Percentiles rank a stretch among this genome's conserved stretches.
Conservation (phyloP, 2,888 invertebrate species). For the Dioctria rufipes region DNA sequence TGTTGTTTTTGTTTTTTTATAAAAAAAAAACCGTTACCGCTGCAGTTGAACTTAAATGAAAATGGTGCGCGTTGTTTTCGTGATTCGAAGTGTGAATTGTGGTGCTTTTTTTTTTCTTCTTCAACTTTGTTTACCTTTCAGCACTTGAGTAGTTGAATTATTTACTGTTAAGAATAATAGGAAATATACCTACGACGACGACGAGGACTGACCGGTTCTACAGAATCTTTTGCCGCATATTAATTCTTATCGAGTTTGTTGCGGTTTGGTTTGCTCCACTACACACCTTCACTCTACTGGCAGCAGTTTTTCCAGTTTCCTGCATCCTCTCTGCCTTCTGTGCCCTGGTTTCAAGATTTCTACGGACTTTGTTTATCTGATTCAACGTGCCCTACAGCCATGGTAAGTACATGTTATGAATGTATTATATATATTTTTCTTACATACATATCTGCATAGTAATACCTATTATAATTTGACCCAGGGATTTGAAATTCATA, state of each 20-base stretch:
- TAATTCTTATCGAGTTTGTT: too few relatives aligned
- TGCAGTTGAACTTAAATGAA: neutral
- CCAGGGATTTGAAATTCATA: neutral
- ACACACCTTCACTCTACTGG: neutral
- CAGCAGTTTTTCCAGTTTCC: neutral
- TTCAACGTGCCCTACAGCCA: conserved; percentile 43
- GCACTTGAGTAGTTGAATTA: too few relatives aligned
- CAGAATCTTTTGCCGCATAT: neutral
- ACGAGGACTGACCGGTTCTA: neutral
- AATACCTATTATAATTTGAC: neutral
- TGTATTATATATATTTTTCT: too few relatives aligned
- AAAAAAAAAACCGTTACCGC: neutral
- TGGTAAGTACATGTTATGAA: conserved; percentile 26
- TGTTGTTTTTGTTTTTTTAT: too few relatives aligned
- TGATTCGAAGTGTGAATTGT: neutral
- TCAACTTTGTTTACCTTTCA: too few relatives aligned
- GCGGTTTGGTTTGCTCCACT: too few relatives aligned
- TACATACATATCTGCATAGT: neutral
- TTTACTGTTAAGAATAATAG: too few relatives aligned
- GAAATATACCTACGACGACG: too few relatives aligned
- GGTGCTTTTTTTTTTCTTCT: neutral
- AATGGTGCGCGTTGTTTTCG: neutral
- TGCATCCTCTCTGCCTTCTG: neutral
- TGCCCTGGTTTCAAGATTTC: conserved; percentile 7
- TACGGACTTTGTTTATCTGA: conserved; percentile 41